These are phyloP conservation scores for Dolichopus griseipennis DNA, from an alignment of 2,888 invertebrate species.

Conservation along the genomic window DNA sequence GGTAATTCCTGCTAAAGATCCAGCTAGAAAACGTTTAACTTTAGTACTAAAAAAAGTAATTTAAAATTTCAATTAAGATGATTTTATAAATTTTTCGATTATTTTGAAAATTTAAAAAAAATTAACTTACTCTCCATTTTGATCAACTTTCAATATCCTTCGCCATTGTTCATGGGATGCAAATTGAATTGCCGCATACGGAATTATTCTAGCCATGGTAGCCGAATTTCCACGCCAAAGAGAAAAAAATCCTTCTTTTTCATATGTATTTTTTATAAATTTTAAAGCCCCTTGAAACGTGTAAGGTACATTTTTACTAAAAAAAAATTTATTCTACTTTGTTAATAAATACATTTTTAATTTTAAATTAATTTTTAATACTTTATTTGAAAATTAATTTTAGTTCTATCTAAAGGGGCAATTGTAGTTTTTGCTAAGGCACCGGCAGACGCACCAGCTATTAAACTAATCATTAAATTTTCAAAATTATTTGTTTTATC, in stretches of 20 bases:
- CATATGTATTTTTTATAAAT: conserved; percentile 61
- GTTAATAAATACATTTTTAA: not conserved
- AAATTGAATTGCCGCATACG: conserved; percentile 97
- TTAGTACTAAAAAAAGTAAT: conserved; percentile 33
- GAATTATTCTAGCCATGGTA: conserved; percentile 93
- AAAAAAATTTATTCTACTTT: conserved; percentile 4
- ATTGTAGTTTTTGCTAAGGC: conserved; percentile 92
- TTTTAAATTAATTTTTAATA: conserved; percentile 31
- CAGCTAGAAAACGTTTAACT: conserved; percentile 61
- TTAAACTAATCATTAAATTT: conserved; percentile 66
- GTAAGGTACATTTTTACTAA: conserved; percentile 57
- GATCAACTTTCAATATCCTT: conserved; percentile 63
- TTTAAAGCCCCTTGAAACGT: conserved; percentile 59
- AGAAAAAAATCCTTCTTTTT: conserved; percentile 68
- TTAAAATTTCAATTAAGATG: too few relatives aligned
- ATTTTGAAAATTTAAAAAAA: too few relatives aligned
- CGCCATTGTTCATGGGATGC: conserved; percentile 98
- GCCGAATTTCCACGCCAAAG: conserved; percentile 98
- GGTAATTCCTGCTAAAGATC: conserved; percentile 90
- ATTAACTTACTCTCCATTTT: conserved; percentile 35
- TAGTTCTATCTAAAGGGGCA: conserved; percentile 94
- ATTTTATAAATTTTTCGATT: too few relatives aligned
- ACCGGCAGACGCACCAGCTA: conserved; percentile 89
- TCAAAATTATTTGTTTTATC: conserved; percentile 13
- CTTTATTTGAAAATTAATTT: conserved; percentile 95